Conservation (phyloP, 2,797 vertebrate genomes). For the Etheostoma nigrum region DNA sequence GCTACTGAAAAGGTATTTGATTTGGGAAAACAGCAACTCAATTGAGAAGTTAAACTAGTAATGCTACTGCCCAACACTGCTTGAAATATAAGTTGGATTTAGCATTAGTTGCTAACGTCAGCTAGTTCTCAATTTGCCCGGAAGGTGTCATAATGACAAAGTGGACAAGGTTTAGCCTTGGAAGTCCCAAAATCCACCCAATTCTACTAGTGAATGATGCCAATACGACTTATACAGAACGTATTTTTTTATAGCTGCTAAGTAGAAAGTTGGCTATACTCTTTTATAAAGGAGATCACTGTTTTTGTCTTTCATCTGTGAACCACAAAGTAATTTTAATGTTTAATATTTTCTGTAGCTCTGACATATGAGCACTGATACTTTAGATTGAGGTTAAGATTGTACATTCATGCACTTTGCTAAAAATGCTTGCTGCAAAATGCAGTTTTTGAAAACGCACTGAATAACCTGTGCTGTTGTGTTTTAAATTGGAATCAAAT, state of each 20-base stretch:
- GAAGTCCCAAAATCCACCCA: too few relatives aligned
- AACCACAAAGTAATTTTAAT: conserved; percentile 1
- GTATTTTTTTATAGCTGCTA: conserved; percentile 4
- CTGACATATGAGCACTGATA: neutral
- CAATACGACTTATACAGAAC: neutral
- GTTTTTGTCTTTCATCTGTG: neutral
- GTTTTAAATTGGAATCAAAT: neutral
- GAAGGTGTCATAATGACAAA: too few relatives aligned
- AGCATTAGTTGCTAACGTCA: too few relatives aligned
- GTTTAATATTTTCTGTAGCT: neutral
- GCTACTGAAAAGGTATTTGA: too few relatives aligned
- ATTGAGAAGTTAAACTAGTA: too few relatives aligned
- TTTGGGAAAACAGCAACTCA: too few relatives aligned
- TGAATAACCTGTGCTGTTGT: neutral
- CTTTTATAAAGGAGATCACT: neutral
- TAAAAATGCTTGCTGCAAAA: neutral
- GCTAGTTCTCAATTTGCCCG: too few relatives aligned
- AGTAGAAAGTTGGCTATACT: neutral
- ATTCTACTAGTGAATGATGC: neutral
- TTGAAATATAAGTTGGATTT: too few relatives aligned
- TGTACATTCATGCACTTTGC: neutral
- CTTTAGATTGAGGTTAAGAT: neutral
- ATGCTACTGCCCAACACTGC: too few relatives aligned
- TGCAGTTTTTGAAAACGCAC: neutral
- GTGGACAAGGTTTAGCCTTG: too few relatives aligned